Base-by-base conservation (phyloP, 2,113 vertebrate species). In the Catharus minimus region DNA sequence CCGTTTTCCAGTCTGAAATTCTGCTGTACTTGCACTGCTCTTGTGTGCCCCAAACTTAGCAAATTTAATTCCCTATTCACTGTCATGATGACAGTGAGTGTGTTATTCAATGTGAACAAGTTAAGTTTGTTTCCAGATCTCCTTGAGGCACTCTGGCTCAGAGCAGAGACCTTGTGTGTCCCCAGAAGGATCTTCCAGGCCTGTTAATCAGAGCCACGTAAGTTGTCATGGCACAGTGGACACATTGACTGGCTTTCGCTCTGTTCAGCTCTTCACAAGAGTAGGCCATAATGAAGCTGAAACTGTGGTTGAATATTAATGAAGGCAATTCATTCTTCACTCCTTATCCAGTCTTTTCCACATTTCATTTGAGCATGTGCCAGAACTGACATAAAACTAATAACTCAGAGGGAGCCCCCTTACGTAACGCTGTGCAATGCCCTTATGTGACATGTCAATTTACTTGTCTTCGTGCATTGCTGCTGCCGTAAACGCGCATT, bases 401-500 rank as follows among this genome's bases (percentile, higher is more conserved):
- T 89, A 72, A 71, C 58, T 44, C 27, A 8, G 57, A 67, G 27
- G 52, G 61, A 82, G 7, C 55, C 23, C 17, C 43, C 28, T 76
- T 80, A 47, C 5, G 5, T 83, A 72, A 82, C 1, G 1, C 44
- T 43, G 32, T 33, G 56, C 16, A 11, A 30, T 86, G 65, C 68
- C 65, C 76, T 89, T 14, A 0, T 39, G 15, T 92, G 88, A 83
- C 58, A 84, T 39, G 78, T 67, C 73, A 71, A 38, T 74, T 82
- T 58, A 33, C 72, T 90, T 92, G 57, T 47, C 69, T 82, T 87
- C 90, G 91, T 71, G 67, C 67, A 73, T 82, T 64, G 61, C 92
- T 95, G 58, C 92, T 93, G 55, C 87, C 95, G 80, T 75, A 80
- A 91, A 89, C 38, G n/a, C 88, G 84, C 83, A 74, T 95, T 96